phyloP scores from a whole-genome alignment of 1,140 invertebrate species.

The Zaprionus nigranus region DNA sequence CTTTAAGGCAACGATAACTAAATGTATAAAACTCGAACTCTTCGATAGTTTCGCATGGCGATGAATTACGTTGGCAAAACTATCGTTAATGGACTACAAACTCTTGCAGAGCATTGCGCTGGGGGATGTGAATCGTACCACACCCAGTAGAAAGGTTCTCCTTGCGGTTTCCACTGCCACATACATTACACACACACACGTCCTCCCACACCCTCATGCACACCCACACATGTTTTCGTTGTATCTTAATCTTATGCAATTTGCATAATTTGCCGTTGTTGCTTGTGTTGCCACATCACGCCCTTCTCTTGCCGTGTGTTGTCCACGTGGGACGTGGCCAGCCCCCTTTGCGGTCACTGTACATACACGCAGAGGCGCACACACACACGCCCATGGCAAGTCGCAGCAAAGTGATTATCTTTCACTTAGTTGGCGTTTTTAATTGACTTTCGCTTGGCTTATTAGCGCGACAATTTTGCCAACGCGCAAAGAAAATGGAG shows the following conservation, averaged over 20 bases:
- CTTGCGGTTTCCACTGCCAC: background rate
- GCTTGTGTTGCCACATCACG: constrained; percentile 5
- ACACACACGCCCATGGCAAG: background rate
- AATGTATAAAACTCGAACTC: too few species aligned
- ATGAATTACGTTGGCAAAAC: background rate
- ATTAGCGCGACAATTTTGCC: constrained; percentile 41
- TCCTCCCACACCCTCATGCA: too few species aligned
- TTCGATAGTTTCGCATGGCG: background rate
- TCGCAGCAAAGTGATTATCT: constrained; percentile 46
- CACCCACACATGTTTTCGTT: constrained; percentile 4
- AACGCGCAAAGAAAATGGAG: constrained; percentile 12
- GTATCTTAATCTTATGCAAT: constrained; percentile 24
- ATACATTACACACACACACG: too few species aligned
- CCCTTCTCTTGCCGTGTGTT: background rate
- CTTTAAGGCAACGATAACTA: too few species aligned
- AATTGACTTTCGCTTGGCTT: constrained; percentile 54
- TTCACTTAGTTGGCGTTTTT: constrained; percentile 54
- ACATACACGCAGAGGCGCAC: background rate
- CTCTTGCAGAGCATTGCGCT: background rate
- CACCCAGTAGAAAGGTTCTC: too few species aligned
- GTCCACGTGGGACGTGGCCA: constrained; percentile 9
- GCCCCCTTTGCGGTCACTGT: background rate
- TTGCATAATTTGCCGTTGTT: constrained; percentile 39
- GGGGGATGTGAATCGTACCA: background rate
- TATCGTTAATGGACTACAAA: background rate